Evolutionary conservation across 2,113 vertebrate genomes (phyloP).

Genomic region (Heterochromis multidens): DNA sequence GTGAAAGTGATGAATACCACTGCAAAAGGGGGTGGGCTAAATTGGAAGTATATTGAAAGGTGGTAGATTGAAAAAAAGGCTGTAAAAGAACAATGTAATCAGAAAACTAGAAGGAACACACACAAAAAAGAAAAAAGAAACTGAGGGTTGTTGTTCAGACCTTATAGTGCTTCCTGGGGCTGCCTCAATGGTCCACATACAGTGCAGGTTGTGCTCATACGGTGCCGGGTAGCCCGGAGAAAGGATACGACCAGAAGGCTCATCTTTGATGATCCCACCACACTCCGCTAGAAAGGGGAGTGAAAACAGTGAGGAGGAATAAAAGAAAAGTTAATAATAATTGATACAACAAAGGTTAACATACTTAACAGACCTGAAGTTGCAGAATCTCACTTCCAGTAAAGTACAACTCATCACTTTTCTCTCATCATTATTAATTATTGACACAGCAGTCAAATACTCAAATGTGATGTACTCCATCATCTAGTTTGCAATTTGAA

Average conservation of each 20-base stretch:
- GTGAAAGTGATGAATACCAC: constrained; percentile 54
- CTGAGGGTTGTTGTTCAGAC: constrained; percentile 71
- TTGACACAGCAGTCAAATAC: constrained; percentile 2
- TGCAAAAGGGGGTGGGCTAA: constrained; percentile 27
- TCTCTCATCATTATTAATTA: constrained; percentile 40
- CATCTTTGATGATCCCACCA: constrained; percentile 86
- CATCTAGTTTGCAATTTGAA: constrained; percentile 28
- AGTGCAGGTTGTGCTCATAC: constrained; percentile 97
- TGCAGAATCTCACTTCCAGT: constrained; percentile 8
- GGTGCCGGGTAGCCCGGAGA: constrained; percentile 95
- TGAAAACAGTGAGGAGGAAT: background rate
- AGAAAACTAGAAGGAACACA: background rate
- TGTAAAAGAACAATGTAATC: constrained; percentile 47
- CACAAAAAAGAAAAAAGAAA: background rate
- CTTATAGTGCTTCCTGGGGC: constrained; percentile 93
- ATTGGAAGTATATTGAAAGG: constrained; percentile 56
- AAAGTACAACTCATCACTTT: constrained; percentile 6
- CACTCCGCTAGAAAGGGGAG: constrained; percentile 84
- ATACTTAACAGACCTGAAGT: background rate
- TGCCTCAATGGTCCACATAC: constrained; percentile 92
- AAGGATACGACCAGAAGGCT: constrained; percentile 84
- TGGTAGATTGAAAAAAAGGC: constrained; percentile 47
- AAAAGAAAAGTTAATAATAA: constrained; percentile 5
- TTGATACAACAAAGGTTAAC: background rate
- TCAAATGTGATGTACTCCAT: constrained; percentile 20